These are phyloP conservation scores for Acrocephalus kingi DNA, from an alignment of 2,113 vertebrate species.

Conservation along the genomic window DNA sequence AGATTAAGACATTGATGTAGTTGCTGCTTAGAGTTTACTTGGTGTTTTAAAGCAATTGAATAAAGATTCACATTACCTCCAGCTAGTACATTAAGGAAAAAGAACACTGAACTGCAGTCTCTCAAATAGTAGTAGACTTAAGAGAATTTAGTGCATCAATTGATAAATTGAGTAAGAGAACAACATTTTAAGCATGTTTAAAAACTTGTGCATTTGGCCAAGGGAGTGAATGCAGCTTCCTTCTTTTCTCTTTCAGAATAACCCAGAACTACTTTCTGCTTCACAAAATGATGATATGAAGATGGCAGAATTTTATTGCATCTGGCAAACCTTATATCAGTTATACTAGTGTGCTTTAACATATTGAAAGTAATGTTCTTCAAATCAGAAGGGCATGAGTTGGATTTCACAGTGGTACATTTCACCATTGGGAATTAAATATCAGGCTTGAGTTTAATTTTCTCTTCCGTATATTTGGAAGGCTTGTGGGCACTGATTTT, in stretches of 20 bases:
- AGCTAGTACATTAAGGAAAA: background rate
- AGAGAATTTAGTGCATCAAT: background rate
- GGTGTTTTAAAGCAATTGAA: background rate
- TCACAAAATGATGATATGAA: background rate
- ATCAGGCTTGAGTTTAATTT: slow-evolving; percentile 53
- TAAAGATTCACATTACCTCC: background rate
- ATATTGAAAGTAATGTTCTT: slow-evolving; percentile 34
- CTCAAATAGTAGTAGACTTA: background rate
- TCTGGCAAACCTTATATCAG: background rate
- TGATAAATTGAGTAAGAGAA: background rate
- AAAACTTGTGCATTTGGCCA: background rate
- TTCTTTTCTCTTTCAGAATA: background rate
- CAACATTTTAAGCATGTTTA: background rate
- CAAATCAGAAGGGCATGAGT: slow-evolving; percentile 23
- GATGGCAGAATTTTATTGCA: background rate
- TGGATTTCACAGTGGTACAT: slow-evolving; percentile 27
- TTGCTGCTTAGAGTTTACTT: background rate
- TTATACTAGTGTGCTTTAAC: slow-evolving; percentile 11
- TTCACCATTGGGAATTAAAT: slow-evolving; percentile 54
- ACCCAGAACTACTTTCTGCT: background rate
- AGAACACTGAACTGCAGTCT: background rate
- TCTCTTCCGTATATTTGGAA: slow-evolving; percentile 37
- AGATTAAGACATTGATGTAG: background rate
- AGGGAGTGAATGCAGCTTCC: background rate
- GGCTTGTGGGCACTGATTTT: slow-evolving; percentile 16